These are phyloP conservation scores for Sphinx pinastri DNA, from an alignment of 2,888 invertebrate species.

Conservation along the genomic window DNA sequence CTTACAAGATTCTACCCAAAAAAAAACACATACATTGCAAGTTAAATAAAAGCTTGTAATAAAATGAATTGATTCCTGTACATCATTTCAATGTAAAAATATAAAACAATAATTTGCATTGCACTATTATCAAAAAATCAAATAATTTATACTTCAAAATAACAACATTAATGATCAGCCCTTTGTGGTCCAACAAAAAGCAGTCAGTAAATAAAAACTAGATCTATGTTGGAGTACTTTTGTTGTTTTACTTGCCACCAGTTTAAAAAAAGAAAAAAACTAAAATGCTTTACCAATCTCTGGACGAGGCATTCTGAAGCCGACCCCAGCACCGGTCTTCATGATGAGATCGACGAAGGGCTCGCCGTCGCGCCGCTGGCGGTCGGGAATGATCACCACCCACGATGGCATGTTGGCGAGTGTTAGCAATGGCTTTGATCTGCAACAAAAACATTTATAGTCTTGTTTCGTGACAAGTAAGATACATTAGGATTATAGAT, in stretches of 20 bases:
- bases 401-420: constrained; percentile 66
- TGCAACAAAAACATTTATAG: constrained; percentile 35
- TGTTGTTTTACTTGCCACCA: too few species aligned
- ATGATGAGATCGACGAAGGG: constrained; percentile 74
- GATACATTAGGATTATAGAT: too few species aligned
- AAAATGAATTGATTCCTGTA: too few species aligned
- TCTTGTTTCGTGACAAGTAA: not conserved
- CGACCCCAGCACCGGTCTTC: constrained; percentile 68
- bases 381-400: constrained; percentile 78
- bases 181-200: too few species aligned
- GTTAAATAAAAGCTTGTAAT: too few species aligned
- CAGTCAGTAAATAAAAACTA: too few species aligned
- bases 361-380: constrained; percentile 66
- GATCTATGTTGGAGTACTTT: too few species aligned
- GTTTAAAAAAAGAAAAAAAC: not conserved
- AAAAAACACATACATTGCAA: too few species aligned
- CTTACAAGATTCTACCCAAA: too few species aligned
- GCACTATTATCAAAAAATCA: too few species aligned
- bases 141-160: not conserved
- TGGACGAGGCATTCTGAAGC: constrained; percentile 74
- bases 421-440: constrained; percentile 62
- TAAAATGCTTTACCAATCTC: constrained; percentile 52
- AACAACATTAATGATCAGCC: not conserved
- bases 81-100: too few species aligned
- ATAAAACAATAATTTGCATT: too few species aligned